Base-by-base conservation (phyloP, 2,113 vertebrate genomes). In the Polypterus bichir region DNA sequence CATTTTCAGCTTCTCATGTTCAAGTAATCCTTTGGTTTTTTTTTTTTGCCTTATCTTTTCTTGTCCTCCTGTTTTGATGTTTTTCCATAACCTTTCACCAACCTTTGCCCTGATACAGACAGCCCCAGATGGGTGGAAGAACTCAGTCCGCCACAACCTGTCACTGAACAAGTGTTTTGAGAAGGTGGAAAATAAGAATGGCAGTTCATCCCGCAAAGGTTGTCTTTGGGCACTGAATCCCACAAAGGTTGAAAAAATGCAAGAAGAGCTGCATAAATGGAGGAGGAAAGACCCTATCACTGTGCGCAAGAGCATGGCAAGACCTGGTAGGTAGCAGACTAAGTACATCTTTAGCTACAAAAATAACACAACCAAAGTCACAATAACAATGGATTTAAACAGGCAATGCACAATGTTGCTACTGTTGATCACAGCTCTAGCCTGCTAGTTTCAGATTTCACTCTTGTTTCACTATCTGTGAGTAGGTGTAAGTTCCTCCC, bases 121-220 rank as follows among this genome's bases (percentile, higher is more conserved):
- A 4, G 95, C 96, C 4, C 96, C 95, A 1, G 94, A 99, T 10
- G 96, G 96, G 44, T 99, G 95, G 96, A 99, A 99, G 82, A 98
- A 99, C 81, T 99, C 96, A 0, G 94, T 99, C 49, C 91, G 96
- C 52, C 96, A 99, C 86, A 99, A 99, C 64, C 84, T 99, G 1
- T 99, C 96, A 10, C 73, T 98, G 72, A 99, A 98, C 82, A 99
- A 99, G 69, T 97, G 95, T 75, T 99, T 99, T n/a, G 90, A 96
- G 78, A 99, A 99, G 68, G 90, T 97, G 3, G 95, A 99, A 74
- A 96, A 92, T 76, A 96, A 94, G 69, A 90, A 84, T 0, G 90
- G 93, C 4, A 92, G 81, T 68, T 88, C 89, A 0, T 97, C 93
- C 27, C 73, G 95, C 3, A 99, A 99, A 68, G 95, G 96, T 60